Conservation (phyloP, 1,140 invertebrate genomes). For the Nephotettix cincticeps region DNA sequence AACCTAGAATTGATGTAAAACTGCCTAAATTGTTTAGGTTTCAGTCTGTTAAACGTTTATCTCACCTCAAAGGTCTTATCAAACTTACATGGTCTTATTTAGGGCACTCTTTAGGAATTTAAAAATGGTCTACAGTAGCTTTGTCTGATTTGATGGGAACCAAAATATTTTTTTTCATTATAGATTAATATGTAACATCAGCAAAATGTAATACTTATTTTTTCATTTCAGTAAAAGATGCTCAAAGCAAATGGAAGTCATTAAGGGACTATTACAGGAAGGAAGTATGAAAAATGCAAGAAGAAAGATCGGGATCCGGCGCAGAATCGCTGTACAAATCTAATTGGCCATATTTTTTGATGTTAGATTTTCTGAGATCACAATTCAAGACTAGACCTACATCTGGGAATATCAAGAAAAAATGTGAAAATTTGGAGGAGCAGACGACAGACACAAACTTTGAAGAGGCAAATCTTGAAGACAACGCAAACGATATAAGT, state of each 20-base stretch:
- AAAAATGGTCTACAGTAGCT: too few relatives aligned
- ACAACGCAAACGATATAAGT: not conserved
- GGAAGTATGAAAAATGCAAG: slow-evolving; percentile 20
- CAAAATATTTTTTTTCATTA: not conserved
- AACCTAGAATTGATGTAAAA: not conserved
- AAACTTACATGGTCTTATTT: not conserved
- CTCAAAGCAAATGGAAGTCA: slow-evolving; percentile 20
- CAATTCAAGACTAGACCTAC: not conserved
- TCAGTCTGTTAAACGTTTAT: not conserved
- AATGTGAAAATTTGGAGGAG: not conserved
- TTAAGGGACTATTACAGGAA: slow-evolving; percentile 16
- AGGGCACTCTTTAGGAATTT: not conserved
- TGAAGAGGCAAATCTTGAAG: not conserved
- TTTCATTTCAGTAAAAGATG: not conserved
- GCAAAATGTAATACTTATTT: not conserved
- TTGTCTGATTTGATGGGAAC: not conserved
- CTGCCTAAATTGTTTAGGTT: not conserved
- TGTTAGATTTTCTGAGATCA: not conserved
- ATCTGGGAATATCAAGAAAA: not conserved
- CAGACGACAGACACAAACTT: not conserved
- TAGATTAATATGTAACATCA: not conserved
- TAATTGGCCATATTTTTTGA: not conserved
- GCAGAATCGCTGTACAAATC: not conserved
- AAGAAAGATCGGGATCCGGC: not conserved
- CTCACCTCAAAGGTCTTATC: not conserved